Evolutionary conservation across 2,113 vertebrate species (phyloP), one percentile per base, ranked within the genome.

Genomic region (Apistogramma diplotaenia): DNA sequence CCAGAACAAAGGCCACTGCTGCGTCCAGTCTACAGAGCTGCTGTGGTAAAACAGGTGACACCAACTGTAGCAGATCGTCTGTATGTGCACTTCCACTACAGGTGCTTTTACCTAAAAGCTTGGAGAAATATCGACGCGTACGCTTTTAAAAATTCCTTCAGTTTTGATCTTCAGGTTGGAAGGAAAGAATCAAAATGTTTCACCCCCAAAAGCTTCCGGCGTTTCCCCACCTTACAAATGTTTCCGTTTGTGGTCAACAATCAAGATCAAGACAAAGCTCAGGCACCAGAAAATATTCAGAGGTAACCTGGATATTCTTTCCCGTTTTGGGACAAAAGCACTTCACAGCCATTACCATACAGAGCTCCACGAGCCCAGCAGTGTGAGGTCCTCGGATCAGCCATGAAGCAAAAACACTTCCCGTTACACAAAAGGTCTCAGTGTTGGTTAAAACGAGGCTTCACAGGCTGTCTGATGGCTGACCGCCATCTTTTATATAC

Each of bases 1-100:
- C 76, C 78, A 27, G 78, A 84, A 84, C 89, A 82, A 12, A 25
- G 31, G 59, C 37, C 18, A 73, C n/a, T 18, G 40, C 13, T 43
- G 6, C 0, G 61, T 88, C 77, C 60, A 4, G 46, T 27, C 37
- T 27, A 12, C 6, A 9, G n/a, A 65, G 83, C 49, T 43, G 61
- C 62, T 61, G 21, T 2, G 46, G 33, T 3, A 27, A 70, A 70
- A 70, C 25, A 51, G 43, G 65, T 70, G 43, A 70, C 49, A 70
- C 40, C 62, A 49, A 18, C 43, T 18, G 15, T 18, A 18, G 9
- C 25, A 29, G 29, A 18, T 70, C 3, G 29, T 43, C 40, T 13
- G 19, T 29, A 25, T n/a, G 16, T 1, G 25, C 25, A 27, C 29
- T 29, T 31, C 43, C 16, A 70, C 25, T 18, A 49, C 8, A 29